phyloP scores from a whole-genome alignment of 2,888 invertebrate species.

The Xanthia togata region DNA sequence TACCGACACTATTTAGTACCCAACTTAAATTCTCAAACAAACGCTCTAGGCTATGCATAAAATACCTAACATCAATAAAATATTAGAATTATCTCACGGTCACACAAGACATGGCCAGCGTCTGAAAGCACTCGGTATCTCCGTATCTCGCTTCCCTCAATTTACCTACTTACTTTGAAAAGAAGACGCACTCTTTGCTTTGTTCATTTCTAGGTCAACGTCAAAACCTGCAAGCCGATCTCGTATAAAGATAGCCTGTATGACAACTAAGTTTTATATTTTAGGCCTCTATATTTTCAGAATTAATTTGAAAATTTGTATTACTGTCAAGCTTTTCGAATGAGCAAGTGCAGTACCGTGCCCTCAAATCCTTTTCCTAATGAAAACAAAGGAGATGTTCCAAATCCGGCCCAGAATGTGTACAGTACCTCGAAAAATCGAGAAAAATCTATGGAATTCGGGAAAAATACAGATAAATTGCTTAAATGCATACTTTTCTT shows the following conservation, averaged over 20 bases:
- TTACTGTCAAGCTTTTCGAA: neutral
- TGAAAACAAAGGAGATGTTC: too few relatives aligned
- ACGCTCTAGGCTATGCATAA: neutral
- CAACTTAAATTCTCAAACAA: neutral
- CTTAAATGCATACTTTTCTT: too few relatives aligned
- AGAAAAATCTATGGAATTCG: too few relatives aligned
- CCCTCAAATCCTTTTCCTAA: neutral
- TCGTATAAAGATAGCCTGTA: neutral
- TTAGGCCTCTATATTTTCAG: neutral
- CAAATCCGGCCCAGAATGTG: too few relatives aligned
- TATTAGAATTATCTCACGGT: conserved; percentile 31
- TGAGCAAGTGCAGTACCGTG: neutral
- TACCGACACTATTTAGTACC: neutral
- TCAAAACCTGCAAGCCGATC: conserved; percentile 1
- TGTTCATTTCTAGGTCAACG: conserved; percentile 27
- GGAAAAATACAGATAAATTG: too few relatives aligned
- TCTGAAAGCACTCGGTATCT: conserved; percentile 41
- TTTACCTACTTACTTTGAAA: conserved; percentile 41
- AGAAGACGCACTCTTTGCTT: conserved; percentile 12
- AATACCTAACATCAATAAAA: conserved; percentile 23
- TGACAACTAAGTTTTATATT: neutral
- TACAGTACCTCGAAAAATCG: too few relatives aligned
- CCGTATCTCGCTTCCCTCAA: conserved; percentile 25
- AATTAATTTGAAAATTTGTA: neutral
- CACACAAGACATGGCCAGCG: conserved; percentile 5